These are phyloP conservation scores for Acropora tenuis DNA, from an alignment of 64 coral and sea anemone genomes.

Conservation along the genomic window DNA sequence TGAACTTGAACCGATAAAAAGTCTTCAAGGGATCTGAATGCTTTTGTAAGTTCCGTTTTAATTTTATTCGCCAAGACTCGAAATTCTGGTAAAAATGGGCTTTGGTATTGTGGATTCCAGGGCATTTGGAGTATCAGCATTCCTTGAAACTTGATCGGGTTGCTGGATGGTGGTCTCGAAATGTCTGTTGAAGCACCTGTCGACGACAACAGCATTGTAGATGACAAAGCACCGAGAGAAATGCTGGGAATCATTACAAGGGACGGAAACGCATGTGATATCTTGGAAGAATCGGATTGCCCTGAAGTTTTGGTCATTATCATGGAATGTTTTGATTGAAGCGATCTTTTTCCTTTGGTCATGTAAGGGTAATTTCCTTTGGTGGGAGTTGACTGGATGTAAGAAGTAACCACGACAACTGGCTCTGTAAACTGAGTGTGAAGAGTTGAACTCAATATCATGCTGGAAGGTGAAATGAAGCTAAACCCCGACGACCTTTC, in stretches of 20 bases:
- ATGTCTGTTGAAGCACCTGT: not conserved
- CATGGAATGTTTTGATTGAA: not conserved
- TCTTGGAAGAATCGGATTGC: not conserved
- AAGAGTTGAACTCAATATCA: not conserved
- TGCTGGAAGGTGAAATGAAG: not conserved
- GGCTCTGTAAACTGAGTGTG: not conserved
- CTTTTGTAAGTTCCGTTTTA: not conserved
- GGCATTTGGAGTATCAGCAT: not conserved
- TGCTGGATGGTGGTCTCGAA: not conserved
- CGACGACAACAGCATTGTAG: not conserved
- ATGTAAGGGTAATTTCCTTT: not conserved
- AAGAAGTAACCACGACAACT: not conserved
- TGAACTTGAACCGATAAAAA: slow-evolving; percentile 21
- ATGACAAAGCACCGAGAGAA: not conserved
- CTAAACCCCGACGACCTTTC: not conserved
- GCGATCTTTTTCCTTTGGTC: not conserved
- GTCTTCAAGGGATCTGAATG: not conserved
- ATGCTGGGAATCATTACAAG: not conserved
- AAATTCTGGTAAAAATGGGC: not conserved
- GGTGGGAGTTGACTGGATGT: not conserved
- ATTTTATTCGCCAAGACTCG: not conserved
- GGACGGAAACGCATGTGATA: not conserved
- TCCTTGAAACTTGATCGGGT: slow-evolving; percentile 9
- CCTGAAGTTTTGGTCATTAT: no score
- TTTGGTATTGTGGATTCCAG: slow-evolving; percentile 8